These are phyloP conservation scores for Anarrhichthys ocellatus DNA, from an alignment of 2,113 vertebrate species.

Conservation along the genomic window DNA sequence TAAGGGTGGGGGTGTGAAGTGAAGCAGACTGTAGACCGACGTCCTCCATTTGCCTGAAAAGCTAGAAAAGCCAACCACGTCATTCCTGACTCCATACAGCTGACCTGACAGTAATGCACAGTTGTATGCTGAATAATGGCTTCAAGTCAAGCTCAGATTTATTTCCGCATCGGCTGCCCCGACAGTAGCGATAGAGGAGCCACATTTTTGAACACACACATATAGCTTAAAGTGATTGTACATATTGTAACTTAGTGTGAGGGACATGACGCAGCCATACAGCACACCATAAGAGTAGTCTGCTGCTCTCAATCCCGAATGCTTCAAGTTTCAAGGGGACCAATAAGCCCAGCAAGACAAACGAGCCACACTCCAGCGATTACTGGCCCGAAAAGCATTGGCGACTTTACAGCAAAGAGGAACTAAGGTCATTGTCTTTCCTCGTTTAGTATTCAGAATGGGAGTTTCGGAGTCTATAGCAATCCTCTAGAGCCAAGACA, in stretches of 20 bases:
- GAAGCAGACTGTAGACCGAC: constrained; percentile 58
- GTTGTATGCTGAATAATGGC: constrained; percentile 29
- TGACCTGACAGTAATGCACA: constrained; percentile 33
- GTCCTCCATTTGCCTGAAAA: constrained; percentile 60
- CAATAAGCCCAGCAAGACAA: constrained; percentile 37
- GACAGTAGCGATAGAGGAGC: constrained; percentile 1
- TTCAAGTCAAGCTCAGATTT: constrained; percentile 12
- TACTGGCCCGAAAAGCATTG: constrained; percentile 29
- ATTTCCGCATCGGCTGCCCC: constrained; percentile 19
- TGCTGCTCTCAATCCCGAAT: constrained; percentile 35
- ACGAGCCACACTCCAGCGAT: constrained; percentile 31
- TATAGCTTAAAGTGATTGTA: background rate
- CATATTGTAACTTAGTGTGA: background rate
- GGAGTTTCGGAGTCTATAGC: constrained; percentile 62
- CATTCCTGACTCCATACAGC: constrained; percentile 23
- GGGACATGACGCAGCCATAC: background rate
- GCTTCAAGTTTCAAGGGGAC: constrained; percentile 28
- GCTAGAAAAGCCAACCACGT: constrained; percentile 5
- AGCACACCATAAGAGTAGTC: background rate
- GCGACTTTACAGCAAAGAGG: constrained; percentile 47
- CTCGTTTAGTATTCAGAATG: constrained; percentile 69
- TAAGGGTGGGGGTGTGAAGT: constrained; percentile 36
- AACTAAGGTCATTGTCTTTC: constrained; percentile 62
- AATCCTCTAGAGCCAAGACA: constrained; percentile 61
- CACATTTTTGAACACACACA: background rate